phyloP scores from a whole-genome alignment of 2,797 vertebrate species.

The Neostethus bicornis region DNA sequence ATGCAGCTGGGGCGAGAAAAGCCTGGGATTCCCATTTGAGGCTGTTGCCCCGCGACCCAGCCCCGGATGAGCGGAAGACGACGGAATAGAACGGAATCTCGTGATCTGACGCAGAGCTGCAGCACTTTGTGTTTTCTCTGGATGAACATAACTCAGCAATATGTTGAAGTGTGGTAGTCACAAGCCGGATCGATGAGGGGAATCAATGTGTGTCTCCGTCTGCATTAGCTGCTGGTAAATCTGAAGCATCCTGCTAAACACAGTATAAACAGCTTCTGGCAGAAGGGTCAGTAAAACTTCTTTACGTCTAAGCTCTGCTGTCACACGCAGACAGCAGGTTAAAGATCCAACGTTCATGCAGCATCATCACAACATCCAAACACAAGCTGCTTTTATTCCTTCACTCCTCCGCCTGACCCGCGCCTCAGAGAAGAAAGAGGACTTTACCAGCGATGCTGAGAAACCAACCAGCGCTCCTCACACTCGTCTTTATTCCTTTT shows the following conservation, averaged over 20 bases:
- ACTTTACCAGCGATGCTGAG: constrained; percentile 1
- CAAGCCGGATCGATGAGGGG: constrained; percentile 53
- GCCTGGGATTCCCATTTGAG: no score
- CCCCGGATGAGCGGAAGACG: no score
- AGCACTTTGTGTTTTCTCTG: constrained; percentile 41
- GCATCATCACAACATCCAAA: constrained; percentile 16
- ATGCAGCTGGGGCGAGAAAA: no score
- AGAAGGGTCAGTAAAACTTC: constrained; percentile 37
- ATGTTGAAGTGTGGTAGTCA: constrained; percentile 66
- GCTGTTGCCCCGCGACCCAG: no score
- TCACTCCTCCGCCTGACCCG: constrained; percentile 20
- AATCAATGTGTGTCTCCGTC: constrained; percentile 70
- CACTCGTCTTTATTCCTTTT: neutral
- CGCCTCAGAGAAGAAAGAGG: constrained; percentile 1
- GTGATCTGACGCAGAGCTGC: constrained; percentile 13
- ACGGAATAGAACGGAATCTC: no score
- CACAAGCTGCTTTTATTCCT: constrained; percentile 21
- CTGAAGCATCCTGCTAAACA: constrained; percentile 57
- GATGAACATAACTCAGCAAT: constrained; percentile 69
- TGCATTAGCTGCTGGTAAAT: constrained; percentile 62
- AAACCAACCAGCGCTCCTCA: no score
- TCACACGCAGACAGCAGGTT: constrained; percentile 32
- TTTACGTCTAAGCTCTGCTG: constrained; percentile 27
- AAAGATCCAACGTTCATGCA: constrained; percentile 10
- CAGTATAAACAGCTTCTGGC: constrained; percentile 27